Base-by-base conservation (phyloP, 2,888 invertebrate genomes). In the Drosophila aldrichi region DNA sequence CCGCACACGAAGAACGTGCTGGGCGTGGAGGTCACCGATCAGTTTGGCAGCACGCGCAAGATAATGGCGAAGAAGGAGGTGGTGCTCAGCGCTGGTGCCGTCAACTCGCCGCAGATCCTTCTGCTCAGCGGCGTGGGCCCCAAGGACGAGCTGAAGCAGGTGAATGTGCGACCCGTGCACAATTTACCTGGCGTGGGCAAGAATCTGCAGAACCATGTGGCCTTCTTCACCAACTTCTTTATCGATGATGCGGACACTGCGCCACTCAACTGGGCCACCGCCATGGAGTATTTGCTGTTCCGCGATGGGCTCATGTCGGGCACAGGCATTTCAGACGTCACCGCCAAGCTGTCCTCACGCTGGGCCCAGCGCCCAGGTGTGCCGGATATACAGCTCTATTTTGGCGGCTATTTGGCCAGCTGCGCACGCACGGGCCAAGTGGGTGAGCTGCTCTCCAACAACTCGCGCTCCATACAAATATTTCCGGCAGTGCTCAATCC, bases 21-120 rank as follows among this genome's bases (percentile, higher is more conserved):
- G 70, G 97, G 96, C 0, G 96, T 97, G 0, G 96, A 97, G 91
- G 93, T 93, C 2, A 91, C 91, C 68, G 93, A 93, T 83, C 91
- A 94, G 58, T 92, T 93, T 73, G 94, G 93, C 22, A 93, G 93
- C 79, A 88, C 92, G 48, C 93, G 96, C 82, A 94, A 95, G 2
- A 96, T 96, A 1, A 93, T 95, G 76, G 97, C 97, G 0, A 95
- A 95, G 79, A 97, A 96, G 90, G 97, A 97, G 92, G 95, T 98
- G 0, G 96, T 98, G 38, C 80, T 81, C 79, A 95, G 95, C 74
- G 96, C 95, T 10, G 97, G 99, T 0, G 97, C 99, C 14, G 97
- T 99, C 1, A 98, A 97, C 79, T 97, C 98, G 0, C 98, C 99
- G 0, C 99, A 99, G 91, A 94, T 99, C 52, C 95, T 99, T 16